Base-by-base conservation (phyloP, 2,888 invertebrate genomes). In the Antitype chi region DNA sequence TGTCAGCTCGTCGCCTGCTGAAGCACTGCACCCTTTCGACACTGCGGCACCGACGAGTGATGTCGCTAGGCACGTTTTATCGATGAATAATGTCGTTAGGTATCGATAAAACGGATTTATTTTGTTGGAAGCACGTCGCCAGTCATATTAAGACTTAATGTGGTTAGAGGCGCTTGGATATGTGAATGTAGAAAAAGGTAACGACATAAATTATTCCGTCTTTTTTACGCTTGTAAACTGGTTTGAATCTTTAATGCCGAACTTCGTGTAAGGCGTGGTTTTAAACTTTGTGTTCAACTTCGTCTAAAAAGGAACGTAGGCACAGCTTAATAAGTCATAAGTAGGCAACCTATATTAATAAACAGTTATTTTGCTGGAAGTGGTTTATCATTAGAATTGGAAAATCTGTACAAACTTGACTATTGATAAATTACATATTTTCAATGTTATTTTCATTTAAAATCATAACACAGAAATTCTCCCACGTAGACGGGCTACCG, bases 1-100 rank as follows among this genome's bases (percentile, higher is more conserved):
- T 94, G 94, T 93, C 95, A 94, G 94, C 93, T 89, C 91, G 91
- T 89, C 91, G 92, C 87, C 88, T 83, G 88, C 93, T 94, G 92
- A 94, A 95, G 94, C 92, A 93, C 94, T 94, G 94, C 95, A 94
- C 95, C 95, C 96, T 95, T 94, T 95, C 95, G 95, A 95, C 95
- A 95, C 93, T 94, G 95, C 94, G 94, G 94, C 94, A 94, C 92
- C 93, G 83, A 78, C 32, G 90, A 95, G 95, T 87, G 93, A 89
- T 89, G 95, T 74, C 71, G 28, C 66, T 74, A 62, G 67, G 32
- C 63, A 68, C 69, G 64, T 66, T 76, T 78, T 87, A 87, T 91
- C 90, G 91, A 92, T 87, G 82, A 79, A 76, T 76, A 67, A 74
- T 74, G 62, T 66, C 64, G 53, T 78, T 78, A 79, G 20, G 81